phyloP scores from a whole-genome alignment of 2,888 invertebrate genomes.

The Philopedon plagiatum region DNA sequence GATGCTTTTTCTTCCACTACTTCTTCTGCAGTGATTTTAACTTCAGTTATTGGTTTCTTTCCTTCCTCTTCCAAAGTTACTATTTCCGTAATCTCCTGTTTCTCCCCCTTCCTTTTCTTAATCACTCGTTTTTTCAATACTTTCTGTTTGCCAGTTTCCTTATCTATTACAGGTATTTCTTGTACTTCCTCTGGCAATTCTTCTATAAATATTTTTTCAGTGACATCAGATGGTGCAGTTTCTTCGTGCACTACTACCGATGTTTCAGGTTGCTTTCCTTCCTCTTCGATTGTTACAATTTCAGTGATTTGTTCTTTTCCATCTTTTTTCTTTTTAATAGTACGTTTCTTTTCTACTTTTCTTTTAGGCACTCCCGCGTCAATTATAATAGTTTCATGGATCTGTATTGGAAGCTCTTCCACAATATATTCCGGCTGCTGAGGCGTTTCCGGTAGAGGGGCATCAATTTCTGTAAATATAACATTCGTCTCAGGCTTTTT shows the following conservation, averaged over 20 bases:
- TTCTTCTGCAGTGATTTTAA: slow-evolving; percentile 48
- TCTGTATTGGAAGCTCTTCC: slow-evolving; percentile 61
- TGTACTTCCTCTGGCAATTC: slow-evolving; percentile 62
- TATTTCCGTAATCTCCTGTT: slow-evolving; percentile 63
- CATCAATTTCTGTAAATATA: slow-evolving; percentile 50
- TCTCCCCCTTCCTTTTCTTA: slow-evolving; percentile 65
- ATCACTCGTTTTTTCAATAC: slow-evolving; percentile 68
- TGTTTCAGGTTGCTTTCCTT: slow-evolving; percentile 58
- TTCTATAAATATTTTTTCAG: slow-evolving; percentile 46
- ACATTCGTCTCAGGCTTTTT: slow-evolving; percentile 49
- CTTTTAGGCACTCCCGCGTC: slow-evolving; percentile 55
- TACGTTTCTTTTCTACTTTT: slow-evolving; percentile 61
- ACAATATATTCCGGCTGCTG: slow-evolving; percentile 15
- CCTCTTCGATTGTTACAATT: slow-evolving; percentile 60
- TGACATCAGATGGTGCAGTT: background rate
- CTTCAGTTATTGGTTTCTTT: slow-evolving; percentile 53
- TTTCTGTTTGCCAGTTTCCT: slow-evolving; percentile 66
- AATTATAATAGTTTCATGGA: slow-evolving; percentile 64
- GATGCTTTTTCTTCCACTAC: slow-evolving; percentile 54
- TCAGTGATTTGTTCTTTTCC: slow-evolving; percentile 66
- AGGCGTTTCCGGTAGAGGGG: slow-evolving; percentile 53
- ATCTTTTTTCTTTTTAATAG: slow-evolving; percentile 66
- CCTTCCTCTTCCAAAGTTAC: slow-evolving; percentile 53
- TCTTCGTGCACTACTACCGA: slow-evolving; percentile 54
- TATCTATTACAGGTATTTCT: slow-evolving; percentile 59